A percentile compares a stretch with the other conserved stretches of the same genome.
These are phyloP conservation scores for Dolichoris vasculosae DNA, from an alignment of 1,140 invertebrate species.

Conservation along the genomic window DNA sequence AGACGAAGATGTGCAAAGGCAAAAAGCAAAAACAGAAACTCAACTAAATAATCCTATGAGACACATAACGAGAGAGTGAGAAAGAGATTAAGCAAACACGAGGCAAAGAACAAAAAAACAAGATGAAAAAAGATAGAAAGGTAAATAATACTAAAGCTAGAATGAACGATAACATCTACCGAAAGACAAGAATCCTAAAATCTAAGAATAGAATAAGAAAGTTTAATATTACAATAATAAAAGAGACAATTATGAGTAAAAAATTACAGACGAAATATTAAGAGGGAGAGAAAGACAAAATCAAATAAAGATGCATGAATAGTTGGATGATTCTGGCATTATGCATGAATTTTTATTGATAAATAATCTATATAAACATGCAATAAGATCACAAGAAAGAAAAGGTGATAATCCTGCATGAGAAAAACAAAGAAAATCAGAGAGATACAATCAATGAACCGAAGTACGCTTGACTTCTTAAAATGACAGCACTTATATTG, in stretches of 20 bases:
- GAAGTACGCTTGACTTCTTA: slow-evolving; percentile 56
- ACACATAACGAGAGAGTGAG: slow-evolving; percentile 53
- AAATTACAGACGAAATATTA: not conserved
- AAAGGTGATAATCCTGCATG: slow-evolving; percentile 41
- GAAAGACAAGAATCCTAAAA: not conserved
- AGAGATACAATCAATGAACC: slow-evolving; percentile 44
- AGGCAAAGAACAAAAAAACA: not conserved
- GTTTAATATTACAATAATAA: slow-evolving; percentile 35
- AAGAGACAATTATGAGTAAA: not conserved
- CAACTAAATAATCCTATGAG: slow-evolving; percentile 43
- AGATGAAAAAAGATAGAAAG: not conserved
- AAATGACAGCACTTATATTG: too few relatives aligned
- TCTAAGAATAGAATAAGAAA: slow-evolving; percentile 51
- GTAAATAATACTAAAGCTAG: not conserved
- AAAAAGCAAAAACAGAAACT: slow-evolving; percentile 47
- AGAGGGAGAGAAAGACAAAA: not conserved
- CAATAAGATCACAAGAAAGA: not conserved
- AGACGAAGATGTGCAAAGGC: slow-evolving; percentile 11
- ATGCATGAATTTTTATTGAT: not conserved
- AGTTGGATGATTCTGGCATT: not conserved
- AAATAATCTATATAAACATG: not conserved
- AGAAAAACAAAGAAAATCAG: slow-evolving; percentile 34
- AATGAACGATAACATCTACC: not conserved
- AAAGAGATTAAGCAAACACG: slow-evolving; percentile 15
- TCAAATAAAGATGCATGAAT: not conserved